Percentiles rank a stretch among this genome's conserved stretches.
Evolutionary conservation across 2,888 invertebrate species (phyloP).

Genomic region (Tetrapedia diversipes): DNA sequence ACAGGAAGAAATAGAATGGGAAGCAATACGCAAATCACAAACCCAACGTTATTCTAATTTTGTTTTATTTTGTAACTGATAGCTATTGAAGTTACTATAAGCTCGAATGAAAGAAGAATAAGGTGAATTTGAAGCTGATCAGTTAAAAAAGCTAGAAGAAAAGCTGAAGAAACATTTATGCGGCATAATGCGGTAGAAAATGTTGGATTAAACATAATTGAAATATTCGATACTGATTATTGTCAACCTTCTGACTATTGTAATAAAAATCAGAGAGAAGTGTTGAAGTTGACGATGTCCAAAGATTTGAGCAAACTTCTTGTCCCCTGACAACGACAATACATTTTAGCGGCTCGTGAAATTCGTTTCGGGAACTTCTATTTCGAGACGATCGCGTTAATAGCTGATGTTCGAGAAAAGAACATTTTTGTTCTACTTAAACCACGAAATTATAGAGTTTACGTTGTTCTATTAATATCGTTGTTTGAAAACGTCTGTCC

Average conservation of each 20-base stretch:
- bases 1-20: too few relatives aligned
- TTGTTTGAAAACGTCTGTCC: not conserved
- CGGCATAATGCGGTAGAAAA: not conserved
- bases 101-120: not conserved
- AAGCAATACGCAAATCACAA: not conserved
- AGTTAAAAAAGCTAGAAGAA: not conserved
- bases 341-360: slow-evolving; percentile 33
- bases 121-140: not conserved
- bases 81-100: too few relatives aligned
- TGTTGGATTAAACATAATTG: slow-evolving; percentile 2
- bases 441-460: not conserved
- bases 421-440: not conserved
- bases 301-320: slow-evolving; percentile 22
- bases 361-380: slow-evolving; percentile 19
- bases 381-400: slow-evolving; percentile 9
- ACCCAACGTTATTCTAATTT: not conserved
- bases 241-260: not conserved
- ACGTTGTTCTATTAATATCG: not conserved
- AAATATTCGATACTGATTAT: not conserved
- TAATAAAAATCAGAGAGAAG: not conserved
- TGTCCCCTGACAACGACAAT: slow-evolving; percentile 19
- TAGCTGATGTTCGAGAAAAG: slow-evolving; percentile 1
- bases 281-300: not conserved
- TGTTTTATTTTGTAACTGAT: too few relatives aligned
- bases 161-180: too few relatives aligned